Conservation (phyloP, 2,797 vertebrate genomes). For the Coreius guichenoti region DNA sequence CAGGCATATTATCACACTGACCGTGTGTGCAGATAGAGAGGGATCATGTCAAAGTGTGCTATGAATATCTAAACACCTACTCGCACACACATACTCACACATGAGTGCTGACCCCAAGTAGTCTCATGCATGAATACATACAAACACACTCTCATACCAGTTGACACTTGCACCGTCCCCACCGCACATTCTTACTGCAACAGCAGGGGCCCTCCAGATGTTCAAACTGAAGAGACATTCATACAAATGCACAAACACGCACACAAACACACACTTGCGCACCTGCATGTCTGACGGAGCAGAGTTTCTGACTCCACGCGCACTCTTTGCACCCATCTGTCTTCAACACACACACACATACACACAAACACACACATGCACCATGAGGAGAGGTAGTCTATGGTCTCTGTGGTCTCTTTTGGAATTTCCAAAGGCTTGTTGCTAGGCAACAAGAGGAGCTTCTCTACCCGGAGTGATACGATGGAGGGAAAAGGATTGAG, state of each 20-base stretch:
- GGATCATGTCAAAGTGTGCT: conserved; percentile 25
- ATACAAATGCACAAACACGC: neutral
- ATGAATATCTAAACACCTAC: conserved; percentile 2
- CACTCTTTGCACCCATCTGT: conserved; percentile 32
- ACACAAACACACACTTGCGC: conserved; percentile 27
- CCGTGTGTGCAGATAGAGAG: neutral
- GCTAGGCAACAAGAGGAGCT: conserved; percentile 78
- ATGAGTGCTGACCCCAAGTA: neutral
- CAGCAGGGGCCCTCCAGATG: conserved; percentile 43
- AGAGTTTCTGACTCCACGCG: conserved; percentile 23
- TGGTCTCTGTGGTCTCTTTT: conserved; percentile 63
- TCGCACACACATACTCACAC: neutral
- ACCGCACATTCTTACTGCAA: neutral
- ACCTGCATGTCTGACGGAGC: conserved; percentile 34
- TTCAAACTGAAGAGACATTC: conserved; percentile 14
- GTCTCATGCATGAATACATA: conserved; percentile 32
- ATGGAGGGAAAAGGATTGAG: conserved; percentile 47
- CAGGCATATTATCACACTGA: conserved; percentile 29
- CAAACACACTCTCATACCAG: conserved; percentile 41
- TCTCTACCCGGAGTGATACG: conserved; percentile 65
- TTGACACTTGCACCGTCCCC: conserved; percentile 12
- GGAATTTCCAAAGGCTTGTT: conserved; percentile 72
- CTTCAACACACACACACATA: conserved; percentile 11
- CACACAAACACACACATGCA: conserved; percentile 33
- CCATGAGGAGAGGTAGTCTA: conserved; percentile 55